Base-by-base conservation (phyloP, 2,888 invertebrate species). In the Drosophila helvetica region DNA sequence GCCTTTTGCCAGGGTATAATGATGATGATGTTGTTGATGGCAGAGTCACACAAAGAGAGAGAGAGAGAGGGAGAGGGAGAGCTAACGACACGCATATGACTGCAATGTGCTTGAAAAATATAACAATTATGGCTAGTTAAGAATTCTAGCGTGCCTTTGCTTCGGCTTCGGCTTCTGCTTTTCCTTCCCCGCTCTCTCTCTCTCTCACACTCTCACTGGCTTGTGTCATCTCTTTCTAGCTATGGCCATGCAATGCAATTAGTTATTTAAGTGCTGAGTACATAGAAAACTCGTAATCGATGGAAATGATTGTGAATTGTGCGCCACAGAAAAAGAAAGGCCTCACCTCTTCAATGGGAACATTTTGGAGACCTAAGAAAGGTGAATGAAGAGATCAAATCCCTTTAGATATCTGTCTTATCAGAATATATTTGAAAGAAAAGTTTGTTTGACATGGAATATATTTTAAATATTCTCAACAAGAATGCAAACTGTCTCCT, bases 61-160 rank as follows among this genome's bases (percentile, higher is more conserved):
- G 15, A 33, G 15, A 33, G 15, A 38, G 33, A 38, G 33, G 15
- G 15, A 15, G 12, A 38, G 5, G n/a, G 19, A 46, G 12, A 58
- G 58, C 72, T 59, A 60, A 60, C 51, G 55, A 75, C 80, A 80
- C 79, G 85, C 85, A 78, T 78, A 69, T 74, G 64, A 67, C 64
- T 62, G 80, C 72, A 84, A 79, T 79, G 75, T 80, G 58, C 75
- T 80, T 55, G 65, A 55, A 66, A 76, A 67, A 74, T 85, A 80
- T 86, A 82, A 86, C 86, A 80, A 80, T 80, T 80, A 82, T 69
- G 75, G 78, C 78, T 80, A 77, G 81, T 80, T 78, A 77, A 77
- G 79, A 84, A 67, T 68, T 64, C 81, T 45, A 45, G 43, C 68
- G 12, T 53, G 58, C 52, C 47, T 65, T 47, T 30, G 19, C 19